These are phyloP conservation scores for Protobothrops flavoviridis DNA, from an alignment of 2,113 vertebrate species.

Conservation along the genomic window DNA sequence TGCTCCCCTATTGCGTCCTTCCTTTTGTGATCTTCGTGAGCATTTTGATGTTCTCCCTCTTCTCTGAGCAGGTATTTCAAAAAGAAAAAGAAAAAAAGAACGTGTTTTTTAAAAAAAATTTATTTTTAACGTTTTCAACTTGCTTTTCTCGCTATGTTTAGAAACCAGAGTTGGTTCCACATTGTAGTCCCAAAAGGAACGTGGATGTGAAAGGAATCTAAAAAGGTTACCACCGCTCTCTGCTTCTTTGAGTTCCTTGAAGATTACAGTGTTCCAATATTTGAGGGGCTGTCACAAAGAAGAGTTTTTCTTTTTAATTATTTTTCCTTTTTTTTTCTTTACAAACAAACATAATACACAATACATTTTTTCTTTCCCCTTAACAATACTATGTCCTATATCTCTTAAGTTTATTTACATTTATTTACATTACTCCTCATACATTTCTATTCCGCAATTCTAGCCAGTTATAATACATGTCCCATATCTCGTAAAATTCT, in stretches of 20 bases:
- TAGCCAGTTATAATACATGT: too few relatives aligned
- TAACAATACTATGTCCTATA: too few relatives aligned
- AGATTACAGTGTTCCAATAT: neutral
- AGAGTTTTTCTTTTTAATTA: too few relatives aligned
- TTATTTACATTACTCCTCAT: too few relatives aligned
- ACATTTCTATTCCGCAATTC: too few relatives aligned
- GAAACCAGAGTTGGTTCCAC: neutral
- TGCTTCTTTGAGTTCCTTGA: neutral
- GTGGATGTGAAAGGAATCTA: neutral
- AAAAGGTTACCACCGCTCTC: neutral
- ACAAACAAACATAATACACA: too few relatives aligned
- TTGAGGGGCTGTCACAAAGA: neutral
- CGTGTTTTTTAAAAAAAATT: too few relatives aligned
- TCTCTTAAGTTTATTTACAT: too few relatives aligned
- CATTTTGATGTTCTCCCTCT: neutral
- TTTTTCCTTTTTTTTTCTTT: too few relatives aligned
- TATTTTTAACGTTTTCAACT: neutral
- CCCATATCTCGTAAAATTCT: too few relatives aligned
- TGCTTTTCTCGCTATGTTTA: neutral
- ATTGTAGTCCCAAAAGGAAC: neutral
- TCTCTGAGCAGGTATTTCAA: neutral
- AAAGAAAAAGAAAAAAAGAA: neutral
- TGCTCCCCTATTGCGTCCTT: neutral
- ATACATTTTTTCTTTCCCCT: too few relatives aligned
- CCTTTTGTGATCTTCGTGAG: neutral